Percentiles rank a stretch among this genome's conserved stretches.
Conservation (phyloP, 1,140 invertebrate genomes). For the Wasmannia auropunctata region DNA sequence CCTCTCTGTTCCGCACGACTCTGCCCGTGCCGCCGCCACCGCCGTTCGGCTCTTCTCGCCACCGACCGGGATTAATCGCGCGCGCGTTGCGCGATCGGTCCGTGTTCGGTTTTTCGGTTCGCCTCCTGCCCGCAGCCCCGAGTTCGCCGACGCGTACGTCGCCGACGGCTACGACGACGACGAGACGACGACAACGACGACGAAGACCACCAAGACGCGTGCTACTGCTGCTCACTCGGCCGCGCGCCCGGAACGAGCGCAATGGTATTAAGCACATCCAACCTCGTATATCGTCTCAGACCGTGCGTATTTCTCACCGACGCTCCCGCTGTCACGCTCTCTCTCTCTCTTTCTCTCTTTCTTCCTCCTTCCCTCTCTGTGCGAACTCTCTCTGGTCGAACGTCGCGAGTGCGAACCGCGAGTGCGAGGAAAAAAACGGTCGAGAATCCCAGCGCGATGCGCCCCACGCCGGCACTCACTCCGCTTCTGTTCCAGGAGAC, state of each 20-base stretch:
- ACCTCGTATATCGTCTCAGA: not conserved
- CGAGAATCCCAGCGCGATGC: slow-evolving; percentile 24
- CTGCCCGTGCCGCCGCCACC: not conserved
- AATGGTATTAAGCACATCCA: slow-evolving; percentile 49
- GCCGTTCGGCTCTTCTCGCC: slow-evolving; percentile 26
- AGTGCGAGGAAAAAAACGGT: too few species aligned
- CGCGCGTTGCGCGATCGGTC: slow-evolving; percentile 47
- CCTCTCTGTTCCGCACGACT: not conserved
- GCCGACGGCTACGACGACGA: slow-evolving; percentile 20
- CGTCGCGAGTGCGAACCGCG: slow-evolving; percentile 53
- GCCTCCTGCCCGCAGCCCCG: too few species aligned
- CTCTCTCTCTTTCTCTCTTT: not conserved
- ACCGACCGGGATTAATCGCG: slow-evolving; percentile 38
- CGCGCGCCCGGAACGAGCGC: slow-evolving; percentile 44
- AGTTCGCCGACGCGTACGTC: slow-evolving; percentile 14
- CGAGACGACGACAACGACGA: slow-evolving; percentile 9
- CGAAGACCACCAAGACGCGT: slow-evolving; percentile 36
- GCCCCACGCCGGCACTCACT: slow-evolving; percentile 47
- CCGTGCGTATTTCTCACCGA: slow-evolving; percentile 17
- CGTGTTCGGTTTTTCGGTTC: slow-evolving; percentile 47
- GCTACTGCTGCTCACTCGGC: slow-evolving; percentile 37
- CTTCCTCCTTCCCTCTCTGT: not conserved
- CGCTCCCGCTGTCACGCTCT: not conserved
- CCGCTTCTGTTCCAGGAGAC: slow-evolving; percentile 83
- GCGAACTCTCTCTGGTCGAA: too few species aligned